A percentile compares a stretch with the other conserved stretches of the same genome.
These are phyloP conservation scores for Drosophila diplacantha DNA, from an alignment of 2,888 invertebrate species.

Conservation along the genomic window DNA sequence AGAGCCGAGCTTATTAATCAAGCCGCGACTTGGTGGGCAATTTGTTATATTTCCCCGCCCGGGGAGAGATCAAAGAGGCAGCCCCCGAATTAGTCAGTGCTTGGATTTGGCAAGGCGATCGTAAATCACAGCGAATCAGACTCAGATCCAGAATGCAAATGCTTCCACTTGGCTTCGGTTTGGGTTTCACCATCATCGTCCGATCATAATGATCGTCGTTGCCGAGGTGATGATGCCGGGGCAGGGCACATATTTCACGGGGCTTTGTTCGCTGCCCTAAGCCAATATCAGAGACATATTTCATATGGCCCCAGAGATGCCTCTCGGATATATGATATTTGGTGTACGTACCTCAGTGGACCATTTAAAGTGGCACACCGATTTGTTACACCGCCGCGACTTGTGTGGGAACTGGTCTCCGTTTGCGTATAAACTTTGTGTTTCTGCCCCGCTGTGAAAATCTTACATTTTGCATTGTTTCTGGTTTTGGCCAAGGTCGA, in stretches of 20 bases:
- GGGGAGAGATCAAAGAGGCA: slow-evolving; percentile 25
- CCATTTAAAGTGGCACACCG: slow-evolving; percentile 65
- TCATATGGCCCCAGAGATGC: slow-evolving; percentile 54
- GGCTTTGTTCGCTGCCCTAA: slow-evolving; percentile 41
- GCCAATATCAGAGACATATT: slow-evolving; percentile 56
- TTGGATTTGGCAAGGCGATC: slow-evolving; percentile 62
- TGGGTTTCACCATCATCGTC: slow-evolving; percentile 14
- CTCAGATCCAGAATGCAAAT: slow-evolving; percentile 24
- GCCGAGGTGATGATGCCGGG: slow-evolving; percentile 32
- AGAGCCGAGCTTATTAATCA: slow-evolving; percentile 33
- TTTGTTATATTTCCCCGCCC: slow-evolving; percentile 30
- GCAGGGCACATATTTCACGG: slow-evolving; percentile 30
- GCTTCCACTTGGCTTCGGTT: background rate
- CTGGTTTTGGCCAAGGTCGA: slow-evolving; percentile 12
- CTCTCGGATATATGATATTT: slow-evolving; percentile 47
- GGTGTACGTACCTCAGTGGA: slow-evolving; percentile 46
- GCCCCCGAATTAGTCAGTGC: slow-evolving; percentile 58
- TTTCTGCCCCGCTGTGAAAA: slow-evolving; percentile 3
- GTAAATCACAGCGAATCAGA: slow-evolving; percentile 54
- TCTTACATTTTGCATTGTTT: slow-evolving; percentile 26
- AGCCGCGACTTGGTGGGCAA: slow-evolving; percentile 10
- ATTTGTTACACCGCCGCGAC: slow-evolving; percentile 52
- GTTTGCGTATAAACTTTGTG: slow-evolving; percentile 1
- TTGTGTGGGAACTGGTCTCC: slow-evolving; percentile 37
- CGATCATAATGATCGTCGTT: slow-evolving; percentile 34